phyloP scores from a whole-genome alignment of 2,888 invertebrate genomes.

The Phengaris alcon region DNA sequence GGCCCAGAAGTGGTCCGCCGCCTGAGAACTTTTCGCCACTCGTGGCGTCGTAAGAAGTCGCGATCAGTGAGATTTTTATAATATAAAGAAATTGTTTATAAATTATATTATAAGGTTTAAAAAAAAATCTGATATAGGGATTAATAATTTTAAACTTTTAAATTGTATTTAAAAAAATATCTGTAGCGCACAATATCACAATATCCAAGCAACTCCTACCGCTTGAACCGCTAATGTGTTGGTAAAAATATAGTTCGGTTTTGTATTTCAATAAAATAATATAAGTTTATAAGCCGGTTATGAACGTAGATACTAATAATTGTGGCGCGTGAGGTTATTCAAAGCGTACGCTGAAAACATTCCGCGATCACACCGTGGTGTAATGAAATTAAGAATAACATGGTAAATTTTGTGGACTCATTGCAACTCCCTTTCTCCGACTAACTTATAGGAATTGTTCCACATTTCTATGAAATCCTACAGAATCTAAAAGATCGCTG shows the following conservation, averaged over 20 bases:
- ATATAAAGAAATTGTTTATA: too few relatives aligned
- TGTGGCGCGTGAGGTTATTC: constrained; percentile 40
- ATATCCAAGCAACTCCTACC: constrained; percentile 6
- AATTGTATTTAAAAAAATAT: neutral
- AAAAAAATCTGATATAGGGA: too few relatives aligned
- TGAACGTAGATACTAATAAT: constrained; percentile 47
- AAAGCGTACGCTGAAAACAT: constrained; percentile 37
- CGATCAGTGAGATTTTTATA: too few relatives aligned
- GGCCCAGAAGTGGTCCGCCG: too few relatives aligned
- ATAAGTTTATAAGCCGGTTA: constrained; percentile 45
- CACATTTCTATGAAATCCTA: too few relatives aligned
- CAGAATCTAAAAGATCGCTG: too few relatives aligned
- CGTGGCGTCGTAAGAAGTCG: too few relatives aligned
- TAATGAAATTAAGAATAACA: neutral
- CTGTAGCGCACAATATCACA: neutral
- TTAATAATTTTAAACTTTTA: neutral
- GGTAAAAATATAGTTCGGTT: constrained; percentile 34
- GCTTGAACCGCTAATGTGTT: constrained; percentile 33
- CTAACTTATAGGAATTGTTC: too few relatives aligned
- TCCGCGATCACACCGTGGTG: constrained; percentile 35
- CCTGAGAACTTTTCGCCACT: too few relatives aligned
- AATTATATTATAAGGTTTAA: too few relatives aligned
- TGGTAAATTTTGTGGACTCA: too few relatives aligned
- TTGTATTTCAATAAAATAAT: constrained; percentile 31
- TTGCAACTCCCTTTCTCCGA: too few relatives aligned